Conservation (phyloP, 2,797 vertebrate genomes). For the Gambusia yucatana region DNA sequence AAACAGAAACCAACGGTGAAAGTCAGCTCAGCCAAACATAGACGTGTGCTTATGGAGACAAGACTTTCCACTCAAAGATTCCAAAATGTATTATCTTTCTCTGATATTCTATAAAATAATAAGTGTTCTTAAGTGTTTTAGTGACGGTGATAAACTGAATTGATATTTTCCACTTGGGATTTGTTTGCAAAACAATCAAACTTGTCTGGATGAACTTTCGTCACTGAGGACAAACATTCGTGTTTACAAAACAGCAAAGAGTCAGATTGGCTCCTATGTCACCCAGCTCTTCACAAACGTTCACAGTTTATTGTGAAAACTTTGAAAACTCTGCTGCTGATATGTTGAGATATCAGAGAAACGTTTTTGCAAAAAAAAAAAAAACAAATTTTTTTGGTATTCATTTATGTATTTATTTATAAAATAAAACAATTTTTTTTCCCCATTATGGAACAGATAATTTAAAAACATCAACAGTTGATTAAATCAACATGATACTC, state of each 20-base stretch:
- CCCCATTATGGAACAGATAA: not conserved
- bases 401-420: constrained; percentile 17
- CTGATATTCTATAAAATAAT: not conserved
- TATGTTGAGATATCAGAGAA: constrained; percentile 2
- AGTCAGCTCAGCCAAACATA: constrained; percentile 10
- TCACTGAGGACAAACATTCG: not conserved
- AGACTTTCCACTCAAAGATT: constrained; percentile 3
- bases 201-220: constrained; percentile 1
- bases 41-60: constrained; percentile 37
- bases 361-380: not conserved
- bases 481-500: constrained; percentile 2
- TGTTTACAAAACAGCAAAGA: constrained; percentile 59
- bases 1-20: constrained; percentile 23
- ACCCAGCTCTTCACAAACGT: constrained; percentile 15
- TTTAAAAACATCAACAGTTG: constrained; percentile 4
- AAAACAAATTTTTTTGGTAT: not conserved
- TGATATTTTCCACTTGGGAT: not conserved
- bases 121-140: not conserved
- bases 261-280: constrained; percentile 25
- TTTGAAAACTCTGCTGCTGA: constrained; percentile 6
- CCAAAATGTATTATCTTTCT: not conserved
- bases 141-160: not conserved
- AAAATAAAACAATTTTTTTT: not conserved
- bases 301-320: constrained; percentile 50
- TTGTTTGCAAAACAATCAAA: constrained; percentile 5